Conservation (phyloP, 2,888 invertebrate species). For the Morpho deidamia region DNA sequence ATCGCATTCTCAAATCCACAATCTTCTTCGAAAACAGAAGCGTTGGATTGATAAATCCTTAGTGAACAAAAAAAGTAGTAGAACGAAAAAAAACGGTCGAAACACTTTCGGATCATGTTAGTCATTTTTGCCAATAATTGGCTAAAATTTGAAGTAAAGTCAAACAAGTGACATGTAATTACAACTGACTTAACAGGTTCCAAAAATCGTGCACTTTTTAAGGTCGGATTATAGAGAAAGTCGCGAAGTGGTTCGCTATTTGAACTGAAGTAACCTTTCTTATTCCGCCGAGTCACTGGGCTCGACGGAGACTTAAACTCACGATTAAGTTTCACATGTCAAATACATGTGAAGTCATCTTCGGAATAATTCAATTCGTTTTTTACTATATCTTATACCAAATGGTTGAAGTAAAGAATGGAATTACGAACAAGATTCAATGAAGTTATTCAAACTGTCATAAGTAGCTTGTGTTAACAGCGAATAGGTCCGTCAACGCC, state of each 20-base stretch:
- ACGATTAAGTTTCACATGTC: conserved; percentile 19
- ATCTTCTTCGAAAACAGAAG: too few relatives aligned
- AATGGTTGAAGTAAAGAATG: neutral
- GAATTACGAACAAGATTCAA: neutral
- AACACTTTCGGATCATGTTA: neutral
- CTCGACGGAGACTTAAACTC: conserved; percentile 21
- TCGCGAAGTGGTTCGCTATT: conserved; percentile 37
- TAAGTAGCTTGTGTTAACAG: too few relatives aligned
- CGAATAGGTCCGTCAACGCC: too few relatives aligned
- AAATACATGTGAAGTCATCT: conserved; percentile 22
- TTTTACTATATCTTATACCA: neutral
- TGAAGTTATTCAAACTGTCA: too few relatives aligned
- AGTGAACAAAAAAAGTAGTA: too few relatives aligned
- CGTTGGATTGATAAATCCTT: too few relatives aligned
- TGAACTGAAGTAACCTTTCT: conserved; percentile 54
- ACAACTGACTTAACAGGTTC: conserved; percentile 33
- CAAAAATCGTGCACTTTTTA: conserved; percentile 25
- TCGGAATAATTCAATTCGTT: neutral
- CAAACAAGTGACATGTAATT: conserved; percentile 27
- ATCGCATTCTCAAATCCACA: too few relatives aligned
- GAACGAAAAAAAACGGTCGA: neutral
- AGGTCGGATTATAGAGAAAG: conserved; percentile 47
- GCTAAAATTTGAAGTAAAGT: conserved; percentile 6
- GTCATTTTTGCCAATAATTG: conserved; percentile 11
- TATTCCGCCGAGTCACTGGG: conserved; percentile 37